Evolutionary conservation across 2,888 invertebrate species (phyloP), one percentile per base, ranked within the genome.

Genomic region (Parnassius orleans): DNA sequence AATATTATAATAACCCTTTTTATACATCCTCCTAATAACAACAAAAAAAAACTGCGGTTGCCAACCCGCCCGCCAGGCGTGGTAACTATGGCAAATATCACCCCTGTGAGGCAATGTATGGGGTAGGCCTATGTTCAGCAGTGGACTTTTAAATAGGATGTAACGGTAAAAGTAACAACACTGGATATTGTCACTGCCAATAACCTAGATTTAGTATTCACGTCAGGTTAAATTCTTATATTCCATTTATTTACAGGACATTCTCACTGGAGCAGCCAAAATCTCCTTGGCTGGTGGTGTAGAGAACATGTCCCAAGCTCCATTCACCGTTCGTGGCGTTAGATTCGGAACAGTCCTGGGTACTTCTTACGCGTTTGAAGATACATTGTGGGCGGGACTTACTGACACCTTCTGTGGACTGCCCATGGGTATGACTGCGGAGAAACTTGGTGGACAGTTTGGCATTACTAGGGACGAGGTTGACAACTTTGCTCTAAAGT

Each of bases 371-470:
- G 92, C 93, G 68, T 93, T 98, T 69, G 98, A 99, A 83, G 99
- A 99, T 86, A 93, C 95, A 0, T 87, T 99, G 12, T 99, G 99
- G 99, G 92, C 95, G 0, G 90, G 90, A 0, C 93, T 99, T 1
- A 95, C 96, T 0, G 99, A 99, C 80, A 93, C 95, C 0, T 95
- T 97, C 84, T 97, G 97, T 79, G 96, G 97, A 68, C 92, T 97
- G 46, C 98, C 99, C 0, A 99, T 99, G 99, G 99, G 97, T 2
- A 86, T 98, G 77, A 99, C 99, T 0, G 98, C 98, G 0, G 98
- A 98, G 89, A 98, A 98, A 81, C 92, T 98, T 54, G 98, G 97
- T 0, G 89, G 79, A 0, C 95, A 98, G 82, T 97, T 95, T 78
- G 95, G 95, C 56, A 91, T 98, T 56, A 94, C 95, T 2, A 93